Conservation (phyloP, 2,888 invertebrate species). For the Cartodere bifasciata region DNA sequence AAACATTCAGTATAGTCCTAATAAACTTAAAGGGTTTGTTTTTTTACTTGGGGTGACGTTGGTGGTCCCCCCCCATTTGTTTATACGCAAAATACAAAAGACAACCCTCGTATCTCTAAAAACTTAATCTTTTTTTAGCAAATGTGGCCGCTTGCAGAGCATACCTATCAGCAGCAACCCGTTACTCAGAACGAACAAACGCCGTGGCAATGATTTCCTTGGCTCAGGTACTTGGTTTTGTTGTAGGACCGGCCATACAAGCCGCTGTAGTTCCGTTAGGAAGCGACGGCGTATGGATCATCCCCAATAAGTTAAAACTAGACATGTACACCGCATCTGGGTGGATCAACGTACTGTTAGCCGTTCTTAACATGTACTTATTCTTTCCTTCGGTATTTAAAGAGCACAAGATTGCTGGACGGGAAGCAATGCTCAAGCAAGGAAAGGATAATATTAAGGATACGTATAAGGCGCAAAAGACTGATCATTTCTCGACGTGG, state of each 20-base stretch:
- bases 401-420: conserved; percentile 63
- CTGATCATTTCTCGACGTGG: conserved; percentile 66
- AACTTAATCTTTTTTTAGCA: conserved; percentile 50
- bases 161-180: conserved; percentile 76
- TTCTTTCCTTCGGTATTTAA: conserved; percentile 65
- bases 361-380: conserved; percentile 55
- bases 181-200: conserved; percentile 62
- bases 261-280: conserved; percentile 70
- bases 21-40: too few species aligned
- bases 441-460: conserved; percentile 62
- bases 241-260: conserved; percentile 75
- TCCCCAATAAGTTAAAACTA: conserved; percentile 45
- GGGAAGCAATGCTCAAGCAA: conserved; percentile 64
- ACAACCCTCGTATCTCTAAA: too few species aligned
- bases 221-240: conserved; percentile 77
- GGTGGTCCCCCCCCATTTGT: too few species aligned
- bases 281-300: conserved; percentile 43
- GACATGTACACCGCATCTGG: conserved; percentile 84
- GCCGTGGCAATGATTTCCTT: conserved; percentile 74
- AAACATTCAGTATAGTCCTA: too few species aligned
- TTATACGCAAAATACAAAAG: too few species aligned
- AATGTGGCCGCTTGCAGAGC: conserved; percentile 75
- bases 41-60: too few species aligned
- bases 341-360: conserved; percentile 71
- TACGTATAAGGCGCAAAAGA: conserved; percentile 55